These are phyloP conservation scores for Brachionus sp. DNA, from an alignment of 1,140 invertebrate genomes.

Conservation along the genomic window DNA sequence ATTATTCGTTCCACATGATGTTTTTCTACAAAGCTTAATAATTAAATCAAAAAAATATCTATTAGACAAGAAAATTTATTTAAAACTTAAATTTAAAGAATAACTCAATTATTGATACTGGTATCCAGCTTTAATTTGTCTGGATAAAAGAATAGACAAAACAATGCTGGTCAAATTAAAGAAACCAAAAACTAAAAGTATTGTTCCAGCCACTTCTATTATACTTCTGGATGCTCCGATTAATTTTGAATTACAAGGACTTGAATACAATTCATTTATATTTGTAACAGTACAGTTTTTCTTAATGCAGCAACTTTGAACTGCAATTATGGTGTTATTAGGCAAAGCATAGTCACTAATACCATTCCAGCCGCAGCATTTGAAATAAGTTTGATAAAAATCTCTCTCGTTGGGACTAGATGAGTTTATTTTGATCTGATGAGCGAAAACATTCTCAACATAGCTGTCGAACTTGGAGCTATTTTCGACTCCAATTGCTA, in stretches of 20 bases:
- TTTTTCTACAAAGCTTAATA: too few relatives aligned
- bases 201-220: constrained; percentile 7
- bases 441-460: constrained; percentile 13
- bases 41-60: too few relatives aligned
- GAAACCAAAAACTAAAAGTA: constrained; percentile 20
- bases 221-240: constrained; percentile 11
- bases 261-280: background rate
- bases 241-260: constrained; percentile 5
- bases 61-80: background rate
- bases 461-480: constrained; percentile 33
- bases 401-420: background rate
- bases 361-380: constrained; percentile 41
- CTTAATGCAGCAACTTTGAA: background rate
- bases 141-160: constrained; percentile 15
- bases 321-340: background rate
- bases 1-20: too few relatives aligned
- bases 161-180: constrained; percentile 37
- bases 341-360: background rate
- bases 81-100: background rate
- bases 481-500: constrained; percentile 21
- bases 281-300: background rate
- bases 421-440: constrained; percentile 15
- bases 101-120: background rate
- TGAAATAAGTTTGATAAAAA: constrained; percentile 21
- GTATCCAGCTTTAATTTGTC: constrained; percentile 22